Evolutionary conservation across 2,888 invertebrate genomes (phyloP).

Genomic region (Ganaspis brasiliensis): DNA sequence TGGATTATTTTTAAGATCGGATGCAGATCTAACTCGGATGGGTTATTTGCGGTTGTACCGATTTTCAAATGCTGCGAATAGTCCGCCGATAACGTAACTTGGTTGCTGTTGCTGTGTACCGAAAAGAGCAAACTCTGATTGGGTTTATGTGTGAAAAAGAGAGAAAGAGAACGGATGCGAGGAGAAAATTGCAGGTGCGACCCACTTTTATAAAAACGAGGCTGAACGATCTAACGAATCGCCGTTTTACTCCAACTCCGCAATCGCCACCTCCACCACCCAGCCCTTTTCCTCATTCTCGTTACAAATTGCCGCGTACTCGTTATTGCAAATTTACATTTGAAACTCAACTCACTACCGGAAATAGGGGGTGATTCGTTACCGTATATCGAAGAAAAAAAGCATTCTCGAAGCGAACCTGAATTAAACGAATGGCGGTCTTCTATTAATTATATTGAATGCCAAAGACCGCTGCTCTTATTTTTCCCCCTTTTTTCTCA

Average conservation of each 20-base stretch:
- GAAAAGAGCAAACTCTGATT: conserved; percentile 25
- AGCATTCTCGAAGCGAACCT: background rate
- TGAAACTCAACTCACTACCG: conserved; percentile 49
- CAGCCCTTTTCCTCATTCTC: conserved; percentile 44
- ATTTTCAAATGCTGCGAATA: conserved; percentile 4
- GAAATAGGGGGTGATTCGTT: conserved; percentile 36
- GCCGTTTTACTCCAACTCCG: conserved; percentile 36
- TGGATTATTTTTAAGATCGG: conserved; percentile 32
- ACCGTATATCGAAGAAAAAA: conserved; percentile 36
- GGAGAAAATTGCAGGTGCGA: conserved; percentile 49
- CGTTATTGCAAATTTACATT: conserved; percentile 62
- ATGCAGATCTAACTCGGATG: conserved; percentile 2
- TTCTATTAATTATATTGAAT: conserved; percentile 10
- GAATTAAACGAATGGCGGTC: conserved; percentile 35
- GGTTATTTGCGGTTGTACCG: conserved; percentile 18
- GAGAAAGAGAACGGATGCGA: conserved; percentile 11
- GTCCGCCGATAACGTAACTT: background rate
- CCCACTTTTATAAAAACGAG: conserved; percentile 52
- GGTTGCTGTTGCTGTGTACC: conserved; percentile 37
- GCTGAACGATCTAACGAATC: conserved; percentile 56
- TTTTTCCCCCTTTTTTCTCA: background rate
- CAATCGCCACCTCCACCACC: conserved; percentile 30
- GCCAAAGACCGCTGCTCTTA: background rate
- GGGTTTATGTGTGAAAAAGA: conserved; percentile 19
- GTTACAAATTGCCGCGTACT: conserved; percentile 54